Conservation (phyloP, 1,140 invertebrate species). For the Aphelenchoides avenae region DNA sequence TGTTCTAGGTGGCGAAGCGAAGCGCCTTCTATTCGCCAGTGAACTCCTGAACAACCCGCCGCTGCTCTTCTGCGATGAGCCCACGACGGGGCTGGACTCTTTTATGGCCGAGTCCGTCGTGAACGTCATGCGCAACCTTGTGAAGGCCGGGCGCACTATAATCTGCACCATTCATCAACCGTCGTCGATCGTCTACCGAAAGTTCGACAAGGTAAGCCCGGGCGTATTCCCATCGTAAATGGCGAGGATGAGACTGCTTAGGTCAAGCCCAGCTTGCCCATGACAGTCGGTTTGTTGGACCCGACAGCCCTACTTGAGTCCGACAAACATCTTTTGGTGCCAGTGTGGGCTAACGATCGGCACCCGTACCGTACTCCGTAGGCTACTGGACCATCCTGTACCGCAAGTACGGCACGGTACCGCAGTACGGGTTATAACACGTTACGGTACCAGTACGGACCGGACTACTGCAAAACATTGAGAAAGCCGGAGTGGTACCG, state of each 20-base stretch:
- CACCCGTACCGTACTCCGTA: no score
- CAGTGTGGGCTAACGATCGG: no score
- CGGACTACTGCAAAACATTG: no score
- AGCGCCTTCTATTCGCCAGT: conserved; percentile 62
- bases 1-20: conserved; percentile 63
- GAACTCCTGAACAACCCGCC: conserved; percentile 71
- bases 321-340: no score
- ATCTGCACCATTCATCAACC: conserved; percentile 82
- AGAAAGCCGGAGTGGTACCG: no score
- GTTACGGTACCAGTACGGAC: no score
- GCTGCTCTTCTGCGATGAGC: conserved; percentile 76
- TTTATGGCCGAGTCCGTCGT: conserved; percentile 72
- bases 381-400: no score
- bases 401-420: no score
- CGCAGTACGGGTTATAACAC: no score
- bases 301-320: no score
- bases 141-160: conserved; percentile 70
- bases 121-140: conserved; percentile 67
- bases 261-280: no score
- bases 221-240: conserved; percentile 21
- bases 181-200: conserved; percentile 74
- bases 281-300: no score
- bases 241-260: neutral
- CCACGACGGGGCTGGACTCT: conserved; percentile 75
- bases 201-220: conserved; percentile 67